Base-by-base conservation (phyloP, 2,113 vertebrate genomes). In the Microcebus ravelobensis region DNA sequence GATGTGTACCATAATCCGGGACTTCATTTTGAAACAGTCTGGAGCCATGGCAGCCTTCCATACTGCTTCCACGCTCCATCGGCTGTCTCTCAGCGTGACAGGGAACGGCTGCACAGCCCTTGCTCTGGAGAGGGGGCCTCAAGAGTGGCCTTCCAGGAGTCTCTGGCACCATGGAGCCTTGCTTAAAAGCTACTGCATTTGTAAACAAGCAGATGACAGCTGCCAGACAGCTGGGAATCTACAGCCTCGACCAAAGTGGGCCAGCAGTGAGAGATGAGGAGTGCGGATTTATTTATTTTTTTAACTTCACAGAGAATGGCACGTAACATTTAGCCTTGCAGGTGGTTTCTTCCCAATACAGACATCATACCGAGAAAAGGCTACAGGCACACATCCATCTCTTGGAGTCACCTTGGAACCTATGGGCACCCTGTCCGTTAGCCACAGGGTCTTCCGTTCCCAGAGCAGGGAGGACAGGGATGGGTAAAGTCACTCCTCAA, bases 141-240 rank as follows among this genome's bases (percentile, higher is more conserved):
- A 0, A 17, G 36, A 34, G 15, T 1, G 14, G 21, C 50, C 65
- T 76, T n/a, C 8, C 2, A 34, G 74, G 81, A 91, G 39, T 31
- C 11, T 27, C 63, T 79, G n/a, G 36, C 50, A 20, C 21, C 12
- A 6, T 12, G 29, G 52, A 50, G 57, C 6, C 27, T 70, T 67
- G 67, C 57, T 59, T 81, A 45, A 50, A 82, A 59, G 71, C 65
- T 91, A 83, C 29, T 39, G 83, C 50, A 71, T 73, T 83, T 91
- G 25, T 73, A 48, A 81, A 50, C 29, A 80, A 80, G 76, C 48
- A 95, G n/a, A 65, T 50, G 61, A 83, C 85, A 90, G 74, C 80
- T 91, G 52, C 21, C 57, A 73, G 90, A 79, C 29, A 82, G n/a
- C 88, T 96, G 93, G 59, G 74, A 57, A 89, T 95, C 79, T 57